Evolutionary conservation across 2,888 invertebrate genomes (phyloP).

Genomic region (Chrysotoxum bicinctum): DNA sequence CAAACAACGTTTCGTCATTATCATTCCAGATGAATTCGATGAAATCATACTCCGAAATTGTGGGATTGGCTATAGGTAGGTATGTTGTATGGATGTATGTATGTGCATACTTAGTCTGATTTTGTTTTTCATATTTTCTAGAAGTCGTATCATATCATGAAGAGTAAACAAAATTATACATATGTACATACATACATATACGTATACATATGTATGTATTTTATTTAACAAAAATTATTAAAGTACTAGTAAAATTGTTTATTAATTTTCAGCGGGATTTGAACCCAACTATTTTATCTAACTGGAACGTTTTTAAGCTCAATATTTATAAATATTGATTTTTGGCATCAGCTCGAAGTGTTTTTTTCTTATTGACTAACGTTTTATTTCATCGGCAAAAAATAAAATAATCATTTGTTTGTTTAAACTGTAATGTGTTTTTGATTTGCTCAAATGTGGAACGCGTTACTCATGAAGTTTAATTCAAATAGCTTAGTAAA

Average conservation of each 20-base stretch:
- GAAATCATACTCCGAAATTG: conserved; percentile 59
- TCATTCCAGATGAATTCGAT: conserved; percentile 39
- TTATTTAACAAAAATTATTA: neutral
- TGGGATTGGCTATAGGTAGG: neutral
- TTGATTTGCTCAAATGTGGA: neutral
- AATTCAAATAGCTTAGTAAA: no score
- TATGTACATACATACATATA: neutral
- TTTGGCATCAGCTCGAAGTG: neutral
- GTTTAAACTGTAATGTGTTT: neutral
- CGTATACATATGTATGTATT: neutral
- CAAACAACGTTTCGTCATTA: conserved; percentile 52
- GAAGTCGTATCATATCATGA: neutral
- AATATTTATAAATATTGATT: neutral
- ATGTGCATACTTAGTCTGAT: neutral
- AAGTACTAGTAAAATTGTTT: neutral
- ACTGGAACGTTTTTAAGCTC: neutral
- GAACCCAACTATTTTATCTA: neutral
- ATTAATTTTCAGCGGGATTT: neutral
- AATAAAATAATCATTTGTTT: neutral
- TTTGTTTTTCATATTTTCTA: neutral
- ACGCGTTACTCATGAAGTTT: neutral
- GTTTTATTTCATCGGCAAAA: neutral
- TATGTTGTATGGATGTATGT: neutral
- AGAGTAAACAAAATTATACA: neutral
- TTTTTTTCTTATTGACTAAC: no score